Base-by-base conservation (phyloP, 2,113 vertebrate species). In the Dicrurus megarhynchus region DNA sequence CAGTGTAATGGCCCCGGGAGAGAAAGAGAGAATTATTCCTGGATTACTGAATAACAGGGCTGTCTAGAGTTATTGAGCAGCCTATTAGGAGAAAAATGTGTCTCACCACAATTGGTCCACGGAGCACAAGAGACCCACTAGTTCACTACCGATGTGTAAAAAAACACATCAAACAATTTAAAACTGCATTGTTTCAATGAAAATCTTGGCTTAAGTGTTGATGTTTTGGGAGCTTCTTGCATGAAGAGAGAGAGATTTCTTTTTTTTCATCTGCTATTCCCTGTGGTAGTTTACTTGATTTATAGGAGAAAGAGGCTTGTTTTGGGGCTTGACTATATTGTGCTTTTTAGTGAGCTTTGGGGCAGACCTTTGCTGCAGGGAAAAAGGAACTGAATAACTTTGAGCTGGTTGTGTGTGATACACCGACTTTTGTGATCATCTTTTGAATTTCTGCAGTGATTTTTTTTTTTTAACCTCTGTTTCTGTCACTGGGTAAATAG, bases 11-110 rank as follows among this genome's bases (percentile, higher is more conserved):
- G 84, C 94, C 89, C 33, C 3, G 0, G 32, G 65, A 73, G 65
- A 87, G 84, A 74, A 28, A 81, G 81, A 92, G 47, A 76, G 89
- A 86, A 88, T 92, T 97, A 93, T 90, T 93, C 84, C 65, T 60
- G 83, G 86, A 84, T 89, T 96, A 93, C 86, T 84, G 94, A 87
- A 50, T 93, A 95, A 71, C 86, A 78, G 52, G 30, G 35, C 52
- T 93, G 90, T 88, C 92, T 80, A 26, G 63, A 90, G 86, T 90
- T 95, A 92, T 15, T 87, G 71, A 96, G 88, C 53, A 73, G 82
- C 74, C 33, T 75, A 92, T 93, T 53, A 94, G 89, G 44, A 88
- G 85, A 32, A 87, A 90, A 80, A 69, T 92, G 86, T 90, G 69
- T 84, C 65, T 95, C 79, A 74, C 92, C 82, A 50, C 85, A 74